phyloP scores from a whole-genome alignment of 2,888 invertebrate genomes.

The Zaprionus lineosus region DNA sequence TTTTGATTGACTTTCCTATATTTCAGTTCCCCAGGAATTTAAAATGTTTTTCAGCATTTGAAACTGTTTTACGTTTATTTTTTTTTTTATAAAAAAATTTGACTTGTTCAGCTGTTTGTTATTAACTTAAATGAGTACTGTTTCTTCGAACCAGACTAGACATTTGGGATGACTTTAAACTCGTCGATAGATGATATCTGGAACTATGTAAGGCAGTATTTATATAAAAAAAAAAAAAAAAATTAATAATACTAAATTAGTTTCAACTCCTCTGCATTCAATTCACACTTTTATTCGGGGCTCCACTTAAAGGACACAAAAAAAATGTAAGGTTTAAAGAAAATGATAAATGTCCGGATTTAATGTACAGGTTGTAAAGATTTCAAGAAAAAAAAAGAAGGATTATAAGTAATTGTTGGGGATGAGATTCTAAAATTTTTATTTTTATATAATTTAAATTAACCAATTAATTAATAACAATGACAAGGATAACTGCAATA shows the following conservation, averaged over 20 bases:
- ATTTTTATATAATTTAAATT: too few relatives aligned
- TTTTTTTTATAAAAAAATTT: slow-evolving; percentile 34
- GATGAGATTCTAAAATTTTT: too few relatives aligned
- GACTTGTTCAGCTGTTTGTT: slow-evolving; percentile 44
- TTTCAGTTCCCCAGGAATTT: slow-evolving; percentile 19
- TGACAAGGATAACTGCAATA: too few relatives aligned
- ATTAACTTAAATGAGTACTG: slow-evolving; percentile 45
- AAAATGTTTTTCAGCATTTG: slow-evolving; percentile 28
- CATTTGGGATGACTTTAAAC: slow-evolving; percentile 51
- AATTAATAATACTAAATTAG: too few relatives aligned
- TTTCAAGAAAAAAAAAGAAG: too few relatives aligned
- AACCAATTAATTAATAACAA: too few relatives aligned
- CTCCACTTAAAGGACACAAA: too few relatives aligned
- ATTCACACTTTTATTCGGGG: background rate
- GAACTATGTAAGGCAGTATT: background rate
- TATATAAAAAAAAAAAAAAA: too few relatives aligned
- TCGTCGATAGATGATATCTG: slow-evolving; percentile 28
- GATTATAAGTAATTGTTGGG: too few relatives aligned
- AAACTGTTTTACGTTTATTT: slow-evolving; percentile 25
- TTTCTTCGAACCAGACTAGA: slow-evolving; percentile 44
- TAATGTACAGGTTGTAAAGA: too few relatives aligned
- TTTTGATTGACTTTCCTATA: background rate
- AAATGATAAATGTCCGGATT: too few relatives aligned
- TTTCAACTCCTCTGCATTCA: background rate
- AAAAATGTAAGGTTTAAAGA: too few relatives aligned